Base-by-base conservation (phyloP, 2,113 vertebrate species). In the Osmerus mordax region DNA sequence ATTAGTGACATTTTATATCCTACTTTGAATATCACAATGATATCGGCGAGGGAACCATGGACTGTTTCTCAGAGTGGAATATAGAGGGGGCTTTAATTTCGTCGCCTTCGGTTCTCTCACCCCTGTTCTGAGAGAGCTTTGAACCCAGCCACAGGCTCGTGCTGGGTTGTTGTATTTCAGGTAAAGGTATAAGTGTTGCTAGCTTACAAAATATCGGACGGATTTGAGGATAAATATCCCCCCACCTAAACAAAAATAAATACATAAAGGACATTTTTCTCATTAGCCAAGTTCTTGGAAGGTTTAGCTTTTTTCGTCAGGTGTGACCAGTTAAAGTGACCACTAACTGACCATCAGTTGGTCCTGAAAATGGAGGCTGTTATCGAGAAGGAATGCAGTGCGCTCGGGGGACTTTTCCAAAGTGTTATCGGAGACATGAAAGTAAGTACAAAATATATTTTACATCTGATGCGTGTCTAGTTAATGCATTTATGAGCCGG, bases 311-410 rank as follows among this genome's bases (percentile, higher is more conserved):
- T n/a, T 18, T 15, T 32, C 28, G 9, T 19, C 60, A 62, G 67
- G 80, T 80, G 78, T 60, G 78, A 78, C 53, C 65, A 16, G 73
- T 21, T 78, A 86, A 78, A 2, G 56, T 3, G 81, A 73, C 78
- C 81, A 79, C 75, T 81, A 83, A 79, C 84, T 84, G 87, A 86
- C 86, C 86, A 1, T 73, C 65, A 85, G 81, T 81, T 64, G 76
- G 75, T 87, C 83, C 78, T 69, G 84, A 89, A 89, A 83, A 94
- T 94, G 93, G 93, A 94, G 85, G 87, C 84, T 83, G 92, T 91
- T 69, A 92, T 93, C 78, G 93, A 94, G 65, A 92, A 90, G 84
- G 93, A 94, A 75, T 94, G 93, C 90, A 92, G 93, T 77, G 93
- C 92, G 54, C 91, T 94, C 0, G 93, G 93, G 53, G 92, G 92